These are phyloP conservation scores for Euclidia mi DNA, from an alignment of 2,888 invertebrate species.

Conservation along the genomic window DNA sequence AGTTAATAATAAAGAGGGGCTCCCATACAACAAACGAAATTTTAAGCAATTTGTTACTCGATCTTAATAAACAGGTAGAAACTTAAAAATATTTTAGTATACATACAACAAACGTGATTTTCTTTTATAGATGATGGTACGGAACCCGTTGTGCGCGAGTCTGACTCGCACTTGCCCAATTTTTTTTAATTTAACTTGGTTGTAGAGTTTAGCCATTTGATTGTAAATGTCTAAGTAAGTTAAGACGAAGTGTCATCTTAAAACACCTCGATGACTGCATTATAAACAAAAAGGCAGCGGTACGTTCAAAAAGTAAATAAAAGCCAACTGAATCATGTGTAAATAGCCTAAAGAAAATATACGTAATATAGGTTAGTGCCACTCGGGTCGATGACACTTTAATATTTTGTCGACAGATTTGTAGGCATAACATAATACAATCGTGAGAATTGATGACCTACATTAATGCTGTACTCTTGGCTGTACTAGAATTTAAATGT, in stretches of 20 bases:
- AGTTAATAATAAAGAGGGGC: no score
- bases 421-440: slow-evolving; percentile 63
- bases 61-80: no score
- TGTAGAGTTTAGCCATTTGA: no score
- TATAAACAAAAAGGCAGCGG: background rate
- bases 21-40: no score
- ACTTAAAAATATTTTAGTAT: no score
- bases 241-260: background rate
- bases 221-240: no score
- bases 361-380: slow-evolving; percentile 50
- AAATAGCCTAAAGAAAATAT: slow-evolving; percentile 38
- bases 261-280: background rate
- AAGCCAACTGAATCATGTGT: slow-evolving; percentile 31
- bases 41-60: no score
- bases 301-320: slow-evolving; percentile 21
- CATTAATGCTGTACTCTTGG: slow-evolving; percentile 56
- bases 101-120: no score
- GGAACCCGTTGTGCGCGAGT: no score
- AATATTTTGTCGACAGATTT: slow-evolving; percentile 56
- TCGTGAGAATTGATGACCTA: slow-evolving; percentile 67
- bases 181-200: no score
- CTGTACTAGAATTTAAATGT: slow-evolving; percentile 58
- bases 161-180: no score
- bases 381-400: slow-evolving; percentile 53
- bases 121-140: no score